Base-by-base conservation (phyloP, 2,113 vertebrate genomes). In the Acrocephalus arundinaceus region DNA sequence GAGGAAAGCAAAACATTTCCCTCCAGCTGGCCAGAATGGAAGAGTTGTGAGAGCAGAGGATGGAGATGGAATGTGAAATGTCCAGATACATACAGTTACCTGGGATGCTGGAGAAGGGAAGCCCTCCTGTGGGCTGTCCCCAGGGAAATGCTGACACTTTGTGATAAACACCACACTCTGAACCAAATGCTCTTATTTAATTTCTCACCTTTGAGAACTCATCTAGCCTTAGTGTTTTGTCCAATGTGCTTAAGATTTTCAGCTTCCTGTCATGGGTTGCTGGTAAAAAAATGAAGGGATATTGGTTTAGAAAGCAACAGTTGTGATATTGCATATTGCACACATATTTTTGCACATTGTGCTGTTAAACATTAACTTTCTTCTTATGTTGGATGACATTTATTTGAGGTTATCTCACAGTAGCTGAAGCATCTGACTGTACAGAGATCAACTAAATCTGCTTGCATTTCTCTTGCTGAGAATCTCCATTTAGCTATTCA, bases 161-260 rank as follows among this genome's bases (percentile, higher is more conserved):
- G 10, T 55, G 43, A 80, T 39, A 84, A 84, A 48, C 24, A 17
- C 30, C 55, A 54, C 37, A 51, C 28, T 71, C 41, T 51, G 35
- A 73, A 62, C 58, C 23, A 39, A 39, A 28, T 46, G 35, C 30
- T 76, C 63, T 67, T 37, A 51, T 18, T 59, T 65, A 0, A 62
- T 87, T 94, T 90, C 98, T 98, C 89, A 98, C 98, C 97, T 98
- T 94, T 66, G 39, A 59, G 94, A 98, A 98, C 83, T 97, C 94
- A 30, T 86, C 45, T 73, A 92, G 43, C 18, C 75, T 91, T 72
- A 98, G 7, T 88, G 91, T 97, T 96, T 87, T 59, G 30, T 68
- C 94, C 94, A 94, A 18, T 4, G 95, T 94, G 23, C 95, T 93
- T 28, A 73, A 2, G 20, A 96, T 70, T 91, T 97, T 82, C 96